Percentiles rank a stretch among this genome's conserved stretches.
These are phyloP conservation scores for Smithornis capensis DNA, from an alignment of 2,113 vertebrate species.

Conservation along the genomic window DNA sequence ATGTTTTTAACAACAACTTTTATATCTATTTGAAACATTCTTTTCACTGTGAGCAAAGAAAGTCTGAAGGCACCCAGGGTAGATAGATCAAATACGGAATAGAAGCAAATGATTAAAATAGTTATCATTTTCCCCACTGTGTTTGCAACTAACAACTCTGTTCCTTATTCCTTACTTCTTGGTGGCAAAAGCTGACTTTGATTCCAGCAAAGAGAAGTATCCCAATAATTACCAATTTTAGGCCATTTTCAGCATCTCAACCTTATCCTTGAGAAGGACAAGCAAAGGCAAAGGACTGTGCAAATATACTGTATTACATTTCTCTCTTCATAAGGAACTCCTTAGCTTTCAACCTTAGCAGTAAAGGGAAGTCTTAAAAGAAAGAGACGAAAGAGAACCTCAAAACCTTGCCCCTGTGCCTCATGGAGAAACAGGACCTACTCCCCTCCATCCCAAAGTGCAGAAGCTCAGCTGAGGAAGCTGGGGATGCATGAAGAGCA, in stretches of 20 bases:
- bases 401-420: not conserved
- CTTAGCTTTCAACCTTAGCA: not conserved
- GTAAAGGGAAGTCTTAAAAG: not conserved
- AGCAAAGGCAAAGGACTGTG: not conserved
- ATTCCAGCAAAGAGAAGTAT: not conserved
- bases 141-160: not conserved
- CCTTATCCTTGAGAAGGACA: not conserved
- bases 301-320: not conserved
- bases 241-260: not conserved
- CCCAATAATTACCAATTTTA: not conserved
- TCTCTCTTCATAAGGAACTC: not conserved
- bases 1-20: not conserved
- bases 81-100: not conserved
- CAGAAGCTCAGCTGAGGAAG: not conserved
- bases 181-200: not conserved
- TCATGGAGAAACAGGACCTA: not conserved
- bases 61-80: not conserved
- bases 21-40: not conserved
- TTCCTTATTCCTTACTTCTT: not conserved
- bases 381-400: not conserved
- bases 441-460: not conserved
- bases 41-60: not conserved
- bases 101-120: not conserved
- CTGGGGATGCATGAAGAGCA: not conserved
- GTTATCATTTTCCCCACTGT: not conserved